Conservation (phyloP, 2,797 vertebrate species). For the Parauchenoglanis ngamensis region DNA sequence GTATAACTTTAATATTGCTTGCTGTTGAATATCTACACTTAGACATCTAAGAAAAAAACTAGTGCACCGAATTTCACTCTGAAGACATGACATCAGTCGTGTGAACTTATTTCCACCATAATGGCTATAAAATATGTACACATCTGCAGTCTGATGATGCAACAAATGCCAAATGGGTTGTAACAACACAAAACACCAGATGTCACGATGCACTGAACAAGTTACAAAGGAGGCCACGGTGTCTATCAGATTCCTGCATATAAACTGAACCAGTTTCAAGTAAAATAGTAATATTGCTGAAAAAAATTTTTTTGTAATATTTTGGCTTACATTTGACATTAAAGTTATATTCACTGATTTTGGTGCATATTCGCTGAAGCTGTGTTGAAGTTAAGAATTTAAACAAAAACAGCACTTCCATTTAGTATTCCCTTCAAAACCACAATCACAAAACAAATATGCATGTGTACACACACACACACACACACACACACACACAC, state of each 20-base stretch:
- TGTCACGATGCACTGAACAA: not conserved
- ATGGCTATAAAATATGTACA: slow-evolving; percentile 23
- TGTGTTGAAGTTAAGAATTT: not conserved
- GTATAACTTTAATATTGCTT: not conserved
- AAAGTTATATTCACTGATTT: not conserved
- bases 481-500: too few relatives aligned
- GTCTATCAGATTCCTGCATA: slow-evolving; percentile 12
- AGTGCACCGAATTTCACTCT: not conserved
- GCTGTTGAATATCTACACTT: not conserved
- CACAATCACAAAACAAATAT: too few relatives aligned
- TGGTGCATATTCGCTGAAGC: not conserved
- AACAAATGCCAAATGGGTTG: slow-evolving; percentile 18
- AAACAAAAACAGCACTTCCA: not conserved
- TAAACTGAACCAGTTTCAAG: not conserved
- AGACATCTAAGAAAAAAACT: not conserved
- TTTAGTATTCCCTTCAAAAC: not conserved
- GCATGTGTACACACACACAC: too few relatives aligned
- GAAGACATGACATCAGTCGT: not conserved
- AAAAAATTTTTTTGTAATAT: not conserved
- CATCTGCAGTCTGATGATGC: slow-evolving; percentile 31
- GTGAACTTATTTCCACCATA: not conserved
- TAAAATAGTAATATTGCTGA: slow-evolving; percentile 15
- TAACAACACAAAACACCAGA: slow-evolving; percentile 30
- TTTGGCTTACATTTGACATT: not conserved
- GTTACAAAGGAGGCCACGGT: not conserved